Evolutionary conservation across 2,113 vertebrate species (phyloP), one percentile per base, ranked within the genome.

Genomic region (Condylura cristata): DNA sequence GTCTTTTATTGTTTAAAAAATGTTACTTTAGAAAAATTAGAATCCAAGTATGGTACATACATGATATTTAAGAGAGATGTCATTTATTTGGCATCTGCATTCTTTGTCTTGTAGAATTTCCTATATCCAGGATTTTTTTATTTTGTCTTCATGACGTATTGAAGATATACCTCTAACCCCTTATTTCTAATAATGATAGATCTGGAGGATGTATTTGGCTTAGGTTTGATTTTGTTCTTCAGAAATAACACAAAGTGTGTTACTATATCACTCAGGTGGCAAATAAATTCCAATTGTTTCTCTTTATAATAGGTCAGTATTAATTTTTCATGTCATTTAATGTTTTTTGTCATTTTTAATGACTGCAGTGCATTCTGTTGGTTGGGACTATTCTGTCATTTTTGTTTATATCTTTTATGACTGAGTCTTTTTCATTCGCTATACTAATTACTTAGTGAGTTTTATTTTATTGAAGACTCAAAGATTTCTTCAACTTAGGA

Each of bases 391-490:
- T 79, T 80, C 13, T 71, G 5, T 72, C 86, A 61, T 61, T 53
- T 91, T 22, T 85, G 41, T 51, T 72, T 41, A 60, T 86, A 48
- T 80, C 11, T 75, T 32, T 48, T 63, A n/a, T 80, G 53, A 11
- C 34, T 72, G 26, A 63, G 3, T 46, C 24, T 48, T 56, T 68
- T 85, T 86, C 24, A 61, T 92, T 85, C 46, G 46, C 3, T 39
- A 51, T 39, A 14, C 24, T 91, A 53, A 22, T 65, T 83, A 60
- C 14, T 60, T 48, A 51, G 63, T n/a, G 10, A 26, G 28, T 48
- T 79, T 92, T 92, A 80, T 71, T 76, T 34, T 58, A 37, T 39
- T 71, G 41, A 86, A 71, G 41, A 61, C n/a, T 80, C 74, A 86
- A 39, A 28, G 90, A 39, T 7, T 60, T 84, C 14, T 48, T 78